These are phyloP conservation scores for Tapirus terrestris DNA, from an alignment of 2,113 vertebrate species.

Conservation along the genomic window DNA sequence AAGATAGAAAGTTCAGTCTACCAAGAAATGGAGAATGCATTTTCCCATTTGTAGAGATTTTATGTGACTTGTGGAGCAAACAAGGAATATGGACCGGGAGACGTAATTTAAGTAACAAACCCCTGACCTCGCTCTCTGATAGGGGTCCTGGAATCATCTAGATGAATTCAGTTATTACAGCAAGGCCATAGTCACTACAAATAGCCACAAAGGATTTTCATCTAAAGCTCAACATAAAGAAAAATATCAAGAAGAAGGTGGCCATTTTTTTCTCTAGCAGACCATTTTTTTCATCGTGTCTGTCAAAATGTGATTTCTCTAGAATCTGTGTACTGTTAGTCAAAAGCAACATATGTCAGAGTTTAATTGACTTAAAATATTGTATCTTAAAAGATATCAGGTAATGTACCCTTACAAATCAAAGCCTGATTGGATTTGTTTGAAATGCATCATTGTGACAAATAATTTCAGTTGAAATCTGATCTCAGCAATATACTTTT, in stretches of 20 bases:
- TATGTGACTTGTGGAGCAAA: background rate
- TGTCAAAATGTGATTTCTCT: slow-evolving; percentile 51
- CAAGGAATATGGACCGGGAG: background rate
- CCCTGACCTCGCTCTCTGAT: background rate
- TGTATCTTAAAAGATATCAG: slow-evolving; percentile 28
- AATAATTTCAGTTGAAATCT: slow-evolving; percentile 49
- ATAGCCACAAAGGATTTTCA: background rate
- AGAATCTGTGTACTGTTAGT: background rate
- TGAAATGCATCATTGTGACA: slow-evolving; percentile 66
- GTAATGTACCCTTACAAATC: slow-evolving; percentile 42
- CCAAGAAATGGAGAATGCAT: background rate
- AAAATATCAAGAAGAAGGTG: background rate
- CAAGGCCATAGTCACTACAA: background rate
- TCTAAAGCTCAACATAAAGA: background rate
- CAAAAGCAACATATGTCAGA: slow-evolving; percentile 31
- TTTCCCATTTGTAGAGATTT: background rate
- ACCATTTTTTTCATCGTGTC: background rate
- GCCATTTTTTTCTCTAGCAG: slow-evolving; percentile 8
- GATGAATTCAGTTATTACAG: background rate
- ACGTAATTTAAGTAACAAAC: background rate
- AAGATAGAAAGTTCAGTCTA: background rate
- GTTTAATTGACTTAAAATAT: slow-evolving; percentile 62
- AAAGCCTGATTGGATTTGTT: slow-evolving; percentile 61
- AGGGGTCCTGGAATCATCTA: background rate
- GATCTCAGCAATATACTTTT: slow-evolving; percentile 53